Percentiles rank a stretch among this genome's conserved stretches.
Conservation (phyloP, 2,113 vertebrate genomes). For the Eptatretus burgeri region DNA sequence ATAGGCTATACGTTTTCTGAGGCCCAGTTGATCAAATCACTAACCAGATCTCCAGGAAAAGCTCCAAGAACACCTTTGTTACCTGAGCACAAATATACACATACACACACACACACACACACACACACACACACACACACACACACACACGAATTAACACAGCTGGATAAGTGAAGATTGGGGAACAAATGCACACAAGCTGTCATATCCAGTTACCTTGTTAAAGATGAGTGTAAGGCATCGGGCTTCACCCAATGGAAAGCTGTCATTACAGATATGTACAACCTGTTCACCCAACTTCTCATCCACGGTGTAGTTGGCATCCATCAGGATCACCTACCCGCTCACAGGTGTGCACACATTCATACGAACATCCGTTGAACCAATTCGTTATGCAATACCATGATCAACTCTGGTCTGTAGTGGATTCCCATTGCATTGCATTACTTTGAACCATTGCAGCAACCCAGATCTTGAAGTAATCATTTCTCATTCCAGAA, state of each 20-base stretch:
- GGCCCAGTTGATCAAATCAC: constrained; percentile 12
- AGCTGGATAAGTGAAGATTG: too few relatives aligned
- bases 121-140: background rate
- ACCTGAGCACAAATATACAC: constrained; percentile 22
- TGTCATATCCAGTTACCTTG: background rate
- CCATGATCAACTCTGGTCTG: background rate
- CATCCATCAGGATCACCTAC: constrained; percentile 80
- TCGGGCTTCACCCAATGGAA: background rate
- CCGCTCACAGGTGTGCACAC: background rate
- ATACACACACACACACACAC: too few relatives aligned
- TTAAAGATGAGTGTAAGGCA: background rate
- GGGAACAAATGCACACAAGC: too few relatives aligned
- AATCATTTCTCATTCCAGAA: background rate
- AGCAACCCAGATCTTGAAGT: background rate
- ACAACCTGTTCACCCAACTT: constrained; percentile 29
- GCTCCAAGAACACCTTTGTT: constrained; percentile 49
- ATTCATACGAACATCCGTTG: too few relatives aligned
- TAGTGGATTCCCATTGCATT: background rate
- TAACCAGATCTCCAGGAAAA: constrained; percentile 67
- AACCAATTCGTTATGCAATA: too few relatives aligned
- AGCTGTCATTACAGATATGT: background rate
- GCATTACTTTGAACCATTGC: background rate
- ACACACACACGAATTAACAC: too few relatives aligned
- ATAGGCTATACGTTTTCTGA: too few relatives aligned
- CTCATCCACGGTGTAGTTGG: constrained; percentile 84